phyloP scores from a whole-genome alignment of 2,113 vertebrate genomes.

The Halcyon senegalensis region DNA sequence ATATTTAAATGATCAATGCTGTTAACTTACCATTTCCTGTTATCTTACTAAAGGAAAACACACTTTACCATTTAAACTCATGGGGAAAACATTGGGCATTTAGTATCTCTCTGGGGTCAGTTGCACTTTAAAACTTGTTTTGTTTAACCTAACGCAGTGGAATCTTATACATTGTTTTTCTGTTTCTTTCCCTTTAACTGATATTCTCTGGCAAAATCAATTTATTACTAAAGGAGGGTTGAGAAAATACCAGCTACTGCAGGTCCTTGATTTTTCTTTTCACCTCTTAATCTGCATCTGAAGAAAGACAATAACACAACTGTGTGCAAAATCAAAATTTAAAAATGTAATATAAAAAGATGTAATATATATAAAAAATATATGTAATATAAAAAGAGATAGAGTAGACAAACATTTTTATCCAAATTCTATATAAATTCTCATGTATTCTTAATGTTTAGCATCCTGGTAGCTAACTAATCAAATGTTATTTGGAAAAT shows the following conservation, averaged over 20 bases:
- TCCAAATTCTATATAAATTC: not conserved
- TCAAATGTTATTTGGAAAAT: not conserved
- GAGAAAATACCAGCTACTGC: not conserved
- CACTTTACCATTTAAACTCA: not conserved
- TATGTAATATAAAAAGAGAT: not conserved
- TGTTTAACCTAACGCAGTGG: not conserved
- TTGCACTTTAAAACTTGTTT: conserved; percentile 20
- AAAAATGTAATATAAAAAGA: not conserved
- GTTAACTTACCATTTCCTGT: not conserved
- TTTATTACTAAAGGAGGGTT: not conserved
- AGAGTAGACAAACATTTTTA: not conserved
- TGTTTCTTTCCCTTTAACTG: not conserved
- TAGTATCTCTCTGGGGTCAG: not conserved
- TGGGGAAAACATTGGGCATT: not conserved
- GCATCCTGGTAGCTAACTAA: not conserved
- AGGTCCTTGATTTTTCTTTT: not conserved
- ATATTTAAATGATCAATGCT: not conserved
- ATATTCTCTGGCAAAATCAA: not conserved
- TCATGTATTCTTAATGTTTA: not conserved
- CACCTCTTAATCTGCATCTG: not conserved
- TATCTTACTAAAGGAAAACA: not conserved
- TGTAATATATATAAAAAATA: too few relatives aligned
- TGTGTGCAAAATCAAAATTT: not conserved
- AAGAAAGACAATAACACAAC: not conserved
- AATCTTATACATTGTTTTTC: not conserved